Base-by-base conservation (phyloP, 2,113 vertebrate species). In the Falcunculus frontatus region DNA sequence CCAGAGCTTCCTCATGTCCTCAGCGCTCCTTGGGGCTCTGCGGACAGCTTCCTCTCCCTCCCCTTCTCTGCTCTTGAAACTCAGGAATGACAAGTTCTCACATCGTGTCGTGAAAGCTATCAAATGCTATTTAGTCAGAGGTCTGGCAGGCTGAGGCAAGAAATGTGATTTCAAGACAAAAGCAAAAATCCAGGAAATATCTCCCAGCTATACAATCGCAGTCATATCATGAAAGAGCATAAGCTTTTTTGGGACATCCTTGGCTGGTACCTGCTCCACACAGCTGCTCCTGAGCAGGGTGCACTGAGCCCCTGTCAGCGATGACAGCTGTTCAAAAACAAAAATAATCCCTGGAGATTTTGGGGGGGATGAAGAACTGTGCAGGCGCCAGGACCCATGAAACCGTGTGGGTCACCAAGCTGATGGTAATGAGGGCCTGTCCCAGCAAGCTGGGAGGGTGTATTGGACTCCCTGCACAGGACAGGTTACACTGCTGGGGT, bases 371-470 rank as follows among this genome's bases (percentile, higher is more conserved):
- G 55, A 53, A 84, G 41, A 76, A 29, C 26, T 46, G 11, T 60
- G 33, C 15, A 50, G 33, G 39, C 20, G 27, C 33, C 39, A 80
- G 49, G 30, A 23, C 10, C 19, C 16, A 7, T 32, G 56, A 29
- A 91, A 72, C 1, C 0, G 18, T 33, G 30, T 3, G 5, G 12
- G 11, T 75, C 39, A 50, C 23, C 47, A 50, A 52, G 65, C 9
- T 25, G 16, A 16, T 50, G 52, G 44, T 18, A 22, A 26, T 0
- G 1, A 75, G 20, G 29, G 20, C 25, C 18, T 74, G 46, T 69
- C n/a, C 21, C 16, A 9, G 32, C 0, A 6, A 53, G n/a, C 10
- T 2, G 0, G 33, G 17, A 77, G 33, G 20, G 7, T 0, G 0
- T 5, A 0, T 18, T 65, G 50, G 30, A 22, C 13, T 41, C 25